These are phyloP conservation scores for Syritta pipiens DNA, from an alignment of 2,888 invertebrate species.

Conservation along the genomic window DNA sequence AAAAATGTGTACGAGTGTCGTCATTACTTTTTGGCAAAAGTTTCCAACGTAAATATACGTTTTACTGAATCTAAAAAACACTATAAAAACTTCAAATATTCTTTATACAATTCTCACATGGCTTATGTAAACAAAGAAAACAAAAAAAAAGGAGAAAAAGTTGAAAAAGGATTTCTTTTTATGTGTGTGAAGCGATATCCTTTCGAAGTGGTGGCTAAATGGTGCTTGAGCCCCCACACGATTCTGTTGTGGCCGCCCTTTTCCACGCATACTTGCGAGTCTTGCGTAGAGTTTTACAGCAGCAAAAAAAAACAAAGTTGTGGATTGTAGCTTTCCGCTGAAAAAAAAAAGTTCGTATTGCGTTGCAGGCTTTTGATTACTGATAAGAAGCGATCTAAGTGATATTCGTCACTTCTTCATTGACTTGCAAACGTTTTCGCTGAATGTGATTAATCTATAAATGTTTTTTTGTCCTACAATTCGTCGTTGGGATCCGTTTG, in stretches of 20 bases:
- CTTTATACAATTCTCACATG: constrained; percentile 8
- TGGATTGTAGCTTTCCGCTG: constrained; percentile 11
- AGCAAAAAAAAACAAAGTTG: not conserved
- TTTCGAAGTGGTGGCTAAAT: too few species aligned
- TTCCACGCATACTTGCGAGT: constrained; percentile 19
- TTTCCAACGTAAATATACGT: constrained; percentile 6
- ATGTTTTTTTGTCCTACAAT: too few species aligned
- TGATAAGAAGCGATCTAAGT: constrained; percentile 27
- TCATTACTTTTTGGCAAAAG: constrained; percentile 43
- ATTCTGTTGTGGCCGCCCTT: constrained; percentile 47
- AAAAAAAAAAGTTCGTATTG: constrained; percentile 18
- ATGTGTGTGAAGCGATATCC: too few species aligned
- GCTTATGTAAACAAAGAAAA: constrained; percentile 58
- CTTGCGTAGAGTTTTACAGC: not conserved
- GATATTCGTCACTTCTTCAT: constrained; percentile 9
- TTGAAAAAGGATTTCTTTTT: too few species aligned
- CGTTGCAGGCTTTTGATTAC: constrained; percentile 29
- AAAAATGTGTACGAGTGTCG: constrained; percentile 56
- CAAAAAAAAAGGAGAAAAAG: constrained; percentile 1
- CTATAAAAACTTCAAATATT: not conserved
- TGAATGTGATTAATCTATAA: too few species aligned
- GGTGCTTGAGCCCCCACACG: not conserved
- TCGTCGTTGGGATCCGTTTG: too few species aligned
- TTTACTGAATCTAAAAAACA: not conserved
- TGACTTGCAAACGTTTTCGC: too few species aligned